A percentile compares a stretch with the other conserved stretches of the same genome.
These are phyloP conservation scores for Fundulus diaphanus DNA, from an alignment of 2,797 vertebrate species.

Conservation along the genomic window DNA sequence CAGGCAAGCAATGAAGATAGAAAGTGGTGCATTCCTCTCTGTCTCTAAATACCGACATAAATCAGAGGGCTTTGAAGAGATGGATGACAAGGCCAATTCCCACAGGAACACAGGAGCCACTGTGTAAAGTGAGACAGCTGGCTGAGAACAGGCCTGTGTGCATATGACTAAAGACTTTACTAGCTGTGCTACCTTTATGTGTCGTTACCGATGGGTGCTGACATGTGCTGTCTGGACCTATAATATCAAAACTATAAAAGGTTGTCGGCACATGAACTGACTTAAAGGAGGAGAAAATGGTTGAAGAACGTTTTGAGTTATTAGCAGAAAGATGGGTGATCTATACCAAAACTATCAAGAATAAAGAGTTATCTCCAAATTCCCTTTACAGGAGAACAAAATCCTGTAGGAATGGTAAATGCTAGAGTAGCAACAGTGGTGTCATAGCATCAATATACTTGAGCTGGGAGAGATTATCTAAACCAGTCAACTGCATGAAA, in stretches of 20 bases:
- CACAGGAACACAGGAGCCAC: conserved; percentile 68
- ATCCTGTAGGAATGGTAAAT: not conserved
- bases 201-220: conserved; percentile 68
- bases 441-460: not conserved
- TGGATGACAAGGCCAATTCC: conserved; percentile 69
- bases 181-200: conserved; percentile 47
- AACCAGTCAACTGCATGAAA: not conserved
- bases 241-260: conserved; percentile 52
- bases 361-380: not conserved
- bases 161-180: conserved; percentile 57
- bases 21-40: conserved; percentile 47
- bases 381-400: not conserved
- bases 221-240: conserved; percentile 65
- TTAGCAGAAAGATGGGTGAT: not conserved
- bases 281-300: conserved; percentile 13
- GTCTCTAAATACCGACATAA: conserved; percentile 66
- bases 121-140: conserved; percentile 76
- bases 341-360: not conserved
- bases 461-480: conserved; percentile 10
- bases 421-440: not conserved
- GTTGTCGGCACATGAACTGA: conserved; percentile 36
- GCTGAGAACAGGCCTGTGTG: conserved; percentile 56
- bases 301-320: not conserved
- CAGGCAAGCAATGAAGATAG: conserved; percentile 17
- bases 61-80: conserved; percentile 76